These are phyloP conservation scores for Dromococcyx pavoninus DNA, from an alignment of 2,797 vertebrate genomes.

Conservation along the genomic window DNA sequence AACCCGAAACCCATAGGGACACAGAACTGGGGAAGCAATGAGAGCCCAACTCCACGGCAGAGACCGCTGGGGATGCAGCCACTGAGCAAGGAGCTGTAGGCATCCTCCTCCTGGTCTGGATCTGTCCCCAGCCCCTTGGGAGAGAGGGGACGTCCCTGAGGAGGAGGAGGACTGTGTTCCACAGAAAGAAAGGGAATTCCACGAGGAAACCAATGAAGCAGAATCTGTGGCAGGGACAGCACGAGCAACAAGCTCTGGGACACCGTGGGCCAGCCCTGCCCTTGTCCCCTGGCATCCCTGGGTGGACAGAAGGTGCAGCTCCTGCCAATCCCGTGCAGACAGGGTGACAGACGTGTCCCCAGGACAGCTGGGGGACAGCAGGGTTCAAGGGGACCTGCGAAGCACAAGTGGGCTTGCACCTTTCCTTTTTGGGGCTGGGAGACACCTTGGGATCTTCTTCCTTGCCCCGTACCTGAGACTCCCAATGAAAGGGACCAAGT, in stretches of 20 bases:
- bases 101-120: neutral
- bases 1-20: neutral
- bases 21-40: neutral
- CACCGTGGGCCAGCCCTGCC: neutral
- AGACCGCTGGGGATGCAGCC: neutral
- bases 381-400: neutral
- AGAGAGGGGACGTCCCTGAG: neutral
- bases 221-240: neutral
- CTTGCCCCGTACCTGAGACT: neutral
- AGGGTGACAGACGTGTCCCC: neutral
- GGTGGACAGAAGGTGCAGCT: neutral
- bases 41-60: neutral
- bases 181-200: neutral
- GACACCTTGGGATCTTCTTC: neutral
- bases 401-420: neutral
- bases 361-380: fast-evolving
- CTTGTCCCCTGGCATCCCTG: neutral
- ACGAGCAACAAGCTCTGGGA: neutral
- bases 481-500: fast-evolving
- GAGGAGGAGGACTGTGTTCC: neutral
- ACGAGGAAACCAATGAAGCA: fast-evolving
- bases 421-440: neutral
- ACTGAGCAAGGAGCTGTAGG: neutral
- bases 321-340: neutral
- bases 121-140: fast-evolving